Conservation (phyloP, 2,797 vertebrate genomes). For the Danionella dracula region DNA sequence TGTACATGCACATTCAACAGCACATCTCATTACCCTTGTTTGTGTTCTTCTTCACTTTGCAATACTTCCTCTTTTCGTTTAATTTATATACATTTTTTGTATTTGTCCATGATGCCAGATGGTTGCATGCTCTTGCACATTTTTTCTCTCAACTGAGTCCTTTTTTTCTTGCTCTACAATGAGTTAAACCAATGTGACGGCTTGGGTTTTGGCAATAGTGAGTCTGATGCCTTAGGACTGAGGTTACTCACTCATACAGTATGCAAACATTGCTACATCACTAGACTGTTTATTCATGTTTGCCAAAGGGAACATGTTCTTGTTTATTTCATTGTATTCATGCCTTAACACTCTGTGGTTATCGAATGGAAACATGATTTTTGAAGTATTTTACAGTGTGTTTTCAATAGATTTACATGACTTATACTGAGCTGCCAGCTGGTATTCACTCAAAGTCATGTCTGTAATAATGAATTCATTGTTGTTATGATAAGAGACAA, state of each 20-base stretch:
- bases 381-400: too few species aligned
- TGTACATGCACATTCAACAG: background rate
- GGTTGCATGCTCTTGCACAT: background rate
- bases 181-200: constrained; percentile 23
- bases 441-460: too few species aligned
- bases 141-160: background rate
- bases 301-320: too few species aligned
- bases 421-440: too few species aligned
- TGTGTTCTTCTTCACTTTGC: background rate
- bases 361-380: too few species aligned
- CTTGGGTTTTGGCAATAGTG: constrained; percentile 21
- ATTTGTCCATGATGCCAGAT: background rate
- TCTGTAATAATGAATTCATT: too few species aligned
- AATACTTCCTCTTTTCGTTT: background rate
- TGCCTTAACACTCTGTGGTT: too few species aligned
- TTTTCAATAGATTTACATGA: too few species aligned
- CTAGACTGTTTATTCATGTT: too few species aligned
- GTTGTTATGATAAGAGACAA: too few species aligned
- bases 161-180: background rate
- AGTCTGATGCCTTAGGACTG: constrained; percentile 15
- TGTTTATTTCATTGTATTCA: too few species aligned
- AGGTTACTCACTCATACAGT: constrained; percentile 1
- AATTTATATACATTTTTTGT: background rate
- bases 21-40: background rate
- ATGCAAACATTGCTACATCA: background rate